phyloP scores from a whole-genome alignment of 2,888 invertebrate genomes.

The Pammene fasciana region DNA sequence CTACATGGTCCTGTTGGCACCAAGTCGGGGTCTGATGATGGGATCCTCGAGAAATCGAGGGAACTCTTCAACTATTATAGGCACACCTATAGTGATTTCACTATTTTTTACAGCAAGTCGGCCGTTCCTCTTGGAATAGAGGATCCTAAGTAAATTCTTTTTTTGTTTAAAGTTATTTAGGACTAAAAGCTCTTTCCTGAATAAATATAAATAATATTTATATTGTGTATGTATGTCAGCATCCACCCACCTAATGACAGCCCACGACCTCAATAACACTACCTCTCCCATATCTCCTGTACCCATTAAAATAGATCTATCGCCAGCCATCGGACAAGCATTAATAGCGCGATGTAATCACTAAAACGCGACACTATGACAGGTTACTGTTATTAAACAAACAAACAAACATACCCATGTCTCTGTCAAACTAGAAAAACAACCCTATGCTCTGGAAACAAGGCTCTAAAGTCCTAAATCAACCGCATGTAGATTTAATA shows the following conservation, averaged over 20 bases:
- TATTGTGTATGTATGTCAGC: not conserved
- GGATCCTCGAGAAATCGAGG: too few species aligned
- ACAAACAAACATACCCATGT: slow-evolving; percentile 49
- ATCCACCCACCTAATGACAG: slow-evolving; percentile 16
- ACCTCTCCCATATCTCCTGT: slow-evolving; percentile 24
- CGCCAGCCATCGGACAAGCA: slow-evolving; percentile 67
- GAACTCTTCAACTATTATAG: too few species aligned
- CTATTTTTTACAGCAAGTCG: too few species aligned
- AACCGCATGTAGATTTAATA: slow-evolving; percentile 15
- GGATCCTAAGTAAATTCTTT: too few species aligned
- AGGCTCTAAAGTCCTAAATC: slow-evolving; percentile 38
- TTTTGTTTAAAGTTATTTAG: too few species aligned
- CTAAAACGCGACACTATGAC: slow-evolving; percentile 78
- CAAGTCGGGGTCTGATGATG: too few species aligned
- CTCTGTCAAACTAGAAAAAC: slow-evolving; percentile 4
- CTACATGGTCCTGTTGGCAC: too few species aligned
- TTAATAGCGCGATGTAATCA: slow-evolving; percentile 70
- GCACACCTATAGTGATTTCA: too few species aligned
- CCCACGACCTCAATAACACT: slow-evolving; percentile 19
- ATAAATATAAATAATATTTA: too few species aligned
- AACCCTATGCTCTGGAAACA: slow-evolving; percentile 40
- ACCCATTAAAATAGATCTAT: slow-evolving; percentile 54
- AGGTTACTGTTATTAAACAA: slow-evolving; percentile 76
- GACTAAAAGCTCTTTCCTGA: not conserved
- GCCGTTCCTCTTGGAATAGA: too few species aligned